Base-by-base conservation (phyloP, 2,888 invertebrate species). In the Mongoloraphidia duomilia region DNA sequence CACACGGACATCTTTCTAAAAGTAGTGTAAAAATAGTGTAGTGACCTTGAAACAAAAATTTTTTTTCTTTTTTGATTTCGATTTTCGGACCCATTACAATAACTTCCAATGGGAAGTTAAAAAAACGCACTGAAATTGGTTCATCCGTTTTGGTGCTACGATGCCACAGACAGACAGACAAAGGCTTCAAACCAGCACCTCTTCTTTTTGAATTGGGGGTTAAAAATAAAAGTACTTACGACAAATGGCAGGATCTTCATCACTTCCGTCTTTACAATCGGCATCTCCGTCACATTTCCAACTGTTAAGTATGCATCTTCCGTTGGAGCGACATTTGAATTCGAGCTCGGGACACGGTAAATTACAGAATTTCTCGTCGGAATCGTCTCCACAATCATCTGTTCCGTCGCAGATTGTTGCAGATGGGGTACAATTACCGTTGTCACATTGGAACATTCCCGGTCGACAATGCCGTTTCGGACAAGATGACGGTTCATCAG, bases 241-340 rank as follows among this genome's bases (percentile, higher is more conserved):
- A 64, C 95, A 95, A 63, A 91, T 83, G 6, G 75, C 71, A 0
- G 91, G 85, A 66, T 90, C 89, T 69, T 94, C 93, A 64, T 98
- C 97, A 49, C 89, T 89, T 51, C 87, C 88, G 67, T 90, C 90
- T 62, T 87, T 89, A 61, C 90, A 90, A 65, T 97, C 96, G 4
- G 93, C 84, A 63, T 96, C 95, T 14, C 93, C 93, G 62, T 96
- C 95, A 61, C 92, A 93, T 58, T 84, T 84, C 93, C 93, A 93
- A 54, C 88, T 84, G 51, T 84, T 83, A 50, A 92, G 75, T 55
- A 93, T 88, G 61, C 93, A 94, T 17, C 91, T 76, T 1, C 93
- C 92, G 58, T 87, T 90, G 0, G 82, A 76, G 57, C 80, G 80
- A 61, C 94, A 94, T 62, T 93, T 93, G 69, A 92, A 93, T 64